Evolutionary conservation across 2,888 invertebrate species (phyloP).

Genomic region (Scrobipalpa costella): DNA sequence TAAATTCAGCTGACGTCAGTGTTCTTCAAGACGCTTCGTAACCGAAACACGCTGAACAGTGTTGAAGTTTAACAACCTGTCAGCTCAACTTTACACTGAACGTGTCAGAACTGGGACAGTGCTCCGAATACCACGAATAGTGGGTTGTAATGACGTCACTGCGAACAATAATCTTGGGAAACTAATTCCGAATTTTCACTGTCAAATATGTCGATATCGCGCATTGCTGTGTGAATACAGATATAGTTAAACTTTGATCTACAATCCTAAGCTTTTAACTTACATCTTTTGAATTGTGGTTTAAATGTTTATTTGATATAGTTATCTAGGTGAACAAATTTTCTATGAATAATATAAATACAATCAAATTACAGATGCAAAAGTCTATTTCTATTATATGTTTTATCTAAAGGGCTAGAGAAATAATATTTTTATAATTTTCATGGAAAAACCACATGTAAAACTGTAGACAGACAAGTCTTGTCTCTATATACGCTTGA

Average conservation of each 20-base stretch:
- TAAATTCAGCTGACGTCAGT: slow-evolving; percentile 20
- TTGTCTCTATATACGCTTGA: not conserved
- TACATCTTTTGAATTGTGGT: too few species aligned
- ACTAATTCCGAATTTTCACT: slow-evolving; percentile 51
- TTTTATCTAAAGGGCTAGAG: too few species aligned
- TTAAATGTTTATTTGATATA: too few species aligned
- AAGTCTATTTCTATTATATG: too few species aligned
- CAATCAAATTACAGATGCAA: too few species aligned
- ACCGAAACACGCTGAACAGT: slow-evolving; percentile 27
- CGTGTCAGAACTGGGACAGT: slow-evolving; percentile 45
- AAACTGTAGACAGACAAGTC: slow-evolving; percentile 23
- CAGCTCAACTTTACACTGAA: slow-evolving; percentile 51
- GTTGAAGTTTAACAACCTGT: slow-evolving; percentile 50
- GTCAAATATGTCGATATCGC: slow-evolving; percentile 33
- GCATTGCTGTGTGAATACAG: slow-evolving; percentile 43
- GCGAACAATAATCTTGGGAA: slow-evolving; percentile 37
- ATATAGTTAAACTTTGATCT: too few species aligned
- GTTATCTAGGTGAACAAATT: too few species aligned
- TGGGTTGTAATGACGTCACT: slow-evolving; percentile 26
- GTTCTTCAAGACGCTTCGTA: not conserved
- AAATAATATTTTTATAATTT: too few species aligned
- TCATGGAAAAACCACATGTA: too few species aligned
- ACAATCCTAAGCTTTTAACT: too few species aligned
- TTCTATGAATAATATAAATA: too few species aligned
- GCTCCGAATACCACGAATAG: slow-evolving; percentile 22